Base-by-base conservation (phyloP, 2,888 invertebrate species). In the Strigamia maritima region DNA sequence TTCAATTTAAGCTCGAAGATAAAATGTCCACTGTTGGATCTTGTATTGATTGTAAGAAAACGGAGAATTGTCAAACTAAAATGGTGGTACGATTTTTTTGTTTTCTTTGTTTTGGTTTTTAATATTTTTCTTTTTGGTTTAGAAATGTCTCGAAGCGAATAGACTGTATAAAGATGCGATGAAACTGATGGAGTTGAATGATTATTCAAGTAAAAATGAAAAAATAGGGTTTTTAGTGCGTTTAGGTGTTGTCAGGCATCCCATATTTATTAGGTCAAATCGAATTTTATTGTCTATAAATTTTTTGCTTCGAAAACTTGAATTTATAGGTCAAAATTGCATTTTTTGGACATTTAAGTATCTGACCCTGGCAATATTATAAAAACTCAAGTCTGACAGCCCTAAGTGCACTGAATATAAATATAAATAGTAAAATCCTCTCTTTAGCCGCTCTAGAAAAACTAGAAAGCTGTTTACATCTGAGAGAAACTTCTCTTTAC, bases 401-500 rank as follows among this genome's bases (percentile, higher is more conserved):
- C 31, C 7, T 31, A 31, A 31, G 2, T 7, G 3, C 2, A 31
- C 31, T 7, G 7, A 31, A 31, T n/a, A 7, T 65, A 74, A 49
- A 80, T 74, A 77, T 79, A 1, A 76, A 82, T 26, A 77, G 26
- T 75, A 40, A 24, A 24, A 78, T 75, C 26, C 10, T 38, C 6
- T 78, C 14, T 65, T 80, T 75, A 81, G 86, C 86, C 80, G 88
- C 88, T n/a, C 81, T 89, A 40, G 82, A 85, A 77, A 84, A 84
- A 75, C 84, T 90, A 44, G 83, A 87, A 77, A 83, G 86, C 81
- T 87, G 89, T 84, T 85, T 88, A 80, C 84, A 84, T 81, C 84
- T 88, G 40, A 84, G 88, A 79, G 85, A 86, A 81, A 85, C 86
- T 80, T 84, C 87, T 70, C 84, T 90, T 70, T 89, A 88, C 82